Evolutionary conservation across 2,888 invertebrate species (phyloP), one percentile per base, ranked within the genome.

Genomic region (Caenorhabditis sp.): DNA sequence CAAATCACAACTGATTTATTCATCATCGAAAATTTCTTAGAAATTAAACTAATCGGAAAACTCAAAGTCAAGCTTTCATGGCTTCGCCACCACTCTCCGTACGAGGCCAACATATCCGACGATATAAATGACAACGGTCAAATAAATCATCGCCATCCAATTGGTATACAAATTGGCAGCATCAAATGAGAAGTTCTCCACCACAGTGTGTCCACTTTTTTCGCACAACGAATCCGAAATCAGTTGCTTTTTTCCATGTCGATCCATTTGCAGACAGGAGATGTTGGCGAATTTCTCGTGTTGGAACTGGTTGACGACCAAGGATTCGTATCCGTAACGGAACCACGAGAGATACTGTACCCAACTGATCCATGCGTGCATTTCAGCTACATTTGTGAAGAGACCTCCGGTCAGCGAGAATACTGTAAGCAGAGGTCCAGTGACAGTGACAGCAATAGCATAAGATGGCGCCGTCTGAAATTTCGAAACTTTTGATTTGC

Each of bases 271-370:
- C 2, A 19, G 8, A 64, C 90, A 90, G 0, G 85, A 61, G 54
- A 88, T 95, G 95, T 94, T 86, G 95, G 95, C 22, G 70, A 79
- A 80, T 14, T 73, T 47, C n/a, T 80, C 63, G 44, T 84, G 41
- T 19, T 69, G 24, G 47, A 88, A 90, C 61, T 90, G 87, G 56
- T 88, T 90, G 54, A 91, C 72, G 19, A 88, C 84, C 8, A 89
- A 79, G 8, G 89, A 96, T 96, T 91, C 91, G 75, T 86, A 91
- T 26, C 90, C 91, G 63, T 86, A 91, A 28, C 91, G 89, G 81
- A 91, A 90, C 70, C 72, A 68, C 26, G 72, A 77, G 26, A 69
- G 28, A 31, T 80, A 91, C 70, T 91, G 91, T 1, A 90, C 84
- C 91, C 91, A 91, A 24, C 83, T 74, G 64, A 90, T 85, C 85